Conservation (phyloP, 2,113 vertebrate species). For the Vulpes lagopus region DNA sequence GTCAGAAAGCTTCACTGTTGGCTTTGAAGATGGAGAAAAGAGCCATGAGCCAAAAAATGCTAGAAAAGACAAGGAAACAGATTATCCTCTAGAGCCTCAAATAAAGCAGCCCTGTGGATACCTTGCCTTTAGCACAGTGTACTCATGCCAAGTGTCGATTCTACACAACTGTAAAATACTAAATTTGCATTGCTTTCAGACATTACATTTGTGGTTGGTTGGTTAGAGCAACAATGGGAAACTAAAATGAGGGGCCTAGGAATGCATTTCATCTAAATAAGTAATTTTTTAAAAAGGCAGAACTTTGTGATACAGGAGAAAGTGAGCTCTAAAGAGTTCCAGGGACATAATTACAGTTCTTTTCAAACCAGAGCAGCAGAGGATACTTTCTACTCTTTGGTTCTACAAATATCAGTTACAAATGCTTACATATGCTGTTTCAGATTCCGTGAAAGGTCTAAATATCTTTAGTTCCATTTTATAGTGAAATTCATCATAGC, state of each 20-base stretch:
- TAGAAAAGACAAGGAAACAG: not conserved
- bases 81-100: not conserved
- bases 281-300: not conserved
- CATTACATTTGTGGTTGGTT: not conserved
- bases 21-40: not conserved
- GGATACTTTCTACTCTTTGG: not conserved
- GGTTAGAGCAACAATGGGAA: not conserved
- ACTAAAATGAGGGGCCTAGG: not conserved
- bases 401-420: slow-evolving; percentile 1
- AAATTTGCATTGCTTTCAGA: not conserved
- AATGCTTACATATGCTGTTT: not conserved
- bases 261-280: not conserved
- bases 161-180: not conserved
- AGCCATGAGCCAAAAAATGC: not conserved
- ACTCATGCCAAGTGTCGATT: not conserved
- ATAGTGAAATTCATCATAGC: not conserved
- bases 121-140: not conserved
- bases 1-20: not conserved
- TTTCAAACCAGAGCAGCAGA: not conserved
- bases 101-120: not conserved
- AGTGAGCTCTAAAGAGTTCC: not conserved
- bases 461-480: slow-evolving; percentile 5
- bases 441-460: not conserved
- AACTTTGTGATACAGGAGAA: not conserved
- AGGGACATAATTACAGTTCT: slow-evolving; percentile 21